These are phyloP conservation scores for Peromyscus nudipes DNA, from an alignment of 2,797 vertebrate species.

Conservation along the genomic window DNA sequence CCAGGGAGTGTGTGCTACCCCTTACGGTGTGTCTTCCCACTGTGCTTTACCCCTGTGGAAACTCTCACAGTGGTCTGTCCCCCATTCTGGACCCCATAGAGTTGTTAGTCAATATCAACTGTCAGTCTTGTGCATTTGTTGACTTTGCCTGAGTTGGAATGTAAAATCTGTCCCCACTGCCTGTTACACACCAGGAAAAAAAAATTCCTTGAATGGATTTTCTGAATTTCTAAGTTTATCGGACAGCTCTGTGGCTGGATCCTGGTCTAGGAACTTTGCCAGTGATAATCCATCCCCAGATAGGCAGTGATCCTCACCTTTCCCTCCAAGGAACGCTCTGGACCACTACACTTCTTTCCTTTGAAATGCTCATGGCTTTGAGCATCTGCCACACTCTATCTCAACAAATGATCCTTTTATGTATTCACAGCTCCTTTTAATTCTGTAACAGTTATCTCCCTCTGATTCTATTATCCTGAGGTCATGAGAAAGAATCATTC, in stretches of 20 bases:
- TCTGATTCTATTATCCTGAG: neutral
- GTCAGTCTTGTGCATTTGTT: neutral
- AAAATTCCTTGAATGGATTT: conserved; percentile 1
- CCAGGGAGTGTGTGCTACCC: neutral
- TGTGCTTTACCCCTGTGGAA: neutral
- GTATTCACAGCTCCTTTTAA: neutral
- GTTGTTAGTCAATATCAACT: neutral
- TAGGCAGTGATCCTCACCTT: fast-evolving
- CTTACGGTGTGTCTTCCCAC: neutral
- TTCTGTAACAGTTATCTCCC: neutral
- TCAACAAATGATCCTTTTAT: neutral
- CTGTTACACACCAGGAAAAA: neutral
- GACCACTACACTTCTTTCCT: neutral
- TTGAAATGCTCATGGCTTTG: neutral
- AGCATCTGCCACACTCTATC: neutral
- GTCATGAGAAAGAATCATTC: neutral
- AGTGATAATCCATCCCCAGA: neutral
- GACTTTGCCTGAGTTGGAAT: neutral
- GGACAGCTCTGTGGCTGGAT: neutral
- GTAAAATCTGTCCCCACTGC: neutral
- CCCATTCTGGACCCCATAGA: too few species aligned
- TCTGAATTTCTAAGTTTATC: neutral
- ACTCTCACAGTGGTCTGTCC: neutral
- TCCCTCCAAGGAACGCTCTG: neutral
- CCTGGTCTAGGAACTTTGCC: neutral